Percentiles rank a stretch among this genome's conserved stretches.
Conservation (phyloP, 1,140 invertebrate genomes). For the Drosophila punjabiensis region DNA sequence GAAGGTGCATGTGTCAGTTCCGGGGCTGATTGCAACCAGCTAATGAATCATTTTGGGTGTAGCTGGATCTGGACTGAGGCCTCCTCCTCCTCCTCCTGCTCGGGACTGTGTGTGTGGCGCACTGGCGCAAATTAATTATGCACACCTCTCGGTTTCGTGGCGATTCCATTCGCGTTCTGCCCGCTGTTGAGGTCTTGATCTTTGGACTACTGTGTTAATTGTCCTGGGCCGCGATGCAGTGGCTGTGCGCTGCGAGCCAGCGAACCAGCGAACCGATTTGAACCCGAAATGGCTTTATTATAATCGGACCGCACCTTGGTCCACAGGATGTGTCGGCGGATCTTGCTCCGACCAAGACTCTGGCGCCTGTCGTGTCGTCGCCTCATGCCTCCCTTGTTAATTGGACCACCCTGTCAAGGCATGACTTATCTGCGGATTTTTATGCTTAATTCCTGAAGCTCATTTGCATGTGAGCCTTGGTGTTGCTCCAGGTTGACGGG, state of each 20-base stretch:
- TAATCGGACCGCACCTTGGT: slow-evolving; percentile 18
- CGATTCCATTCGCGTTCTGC: slow-evolving; percentile 39
- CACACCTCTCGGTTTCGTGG: slow-evolving; percentile 68
- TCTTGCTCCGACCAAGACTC: slow-evolving; percentile 13
- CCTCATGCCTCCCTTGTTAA: slow-evolving; percentile 55
- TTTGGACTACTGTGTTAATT: slow-evolving; percentile 82
- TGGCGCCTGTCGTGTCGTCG: slow-evolving; percentile 55
- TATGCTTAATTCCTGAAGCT: slow-evolving; percentile 54
- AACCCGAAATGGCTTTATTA: slow-evolving; percentile 83
- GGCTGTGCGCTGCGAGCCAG: slow-evolving; percentile 22
- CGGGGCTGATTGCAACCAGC: slow-evolving; percentile 73
- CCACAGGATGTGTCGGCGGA: slow-evolving; percentile 52
- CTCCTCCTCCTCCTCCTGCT: slow-evolving; percentile 4
- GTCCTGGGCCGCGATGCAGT: slow-evolving; percentile 46
- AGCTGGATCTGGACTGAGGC: slow-evolving; percentile 16
- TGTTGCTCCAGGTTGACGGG: slow-evolving; percentile 46
- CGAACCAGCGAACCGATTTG: slow-evolving; percentile 73
- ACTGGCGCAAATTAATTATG: slow-evolving; percentile 79
- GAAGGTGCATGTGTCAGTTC: slow-evolving; percentile 69
- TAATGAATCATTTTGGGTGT: slow-evolving; percentile 77
- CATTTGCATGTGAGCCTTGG: slow-evolving; percentile 60
- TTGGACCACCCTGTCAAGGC: slow-evolving; percentile 73
- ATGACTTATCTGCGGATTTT: slow-evolving; percentile 52
- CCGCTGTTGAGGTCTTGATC: slow-evolving; percentile 75
- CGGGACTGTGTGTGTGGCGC: slow-evolving; percentile 44